These are phyloP conservation scores for Coregonus ussuriensis DNA, from an alignment of 2,797 vertebrate species.

Conservation along the genomic window DNA sequence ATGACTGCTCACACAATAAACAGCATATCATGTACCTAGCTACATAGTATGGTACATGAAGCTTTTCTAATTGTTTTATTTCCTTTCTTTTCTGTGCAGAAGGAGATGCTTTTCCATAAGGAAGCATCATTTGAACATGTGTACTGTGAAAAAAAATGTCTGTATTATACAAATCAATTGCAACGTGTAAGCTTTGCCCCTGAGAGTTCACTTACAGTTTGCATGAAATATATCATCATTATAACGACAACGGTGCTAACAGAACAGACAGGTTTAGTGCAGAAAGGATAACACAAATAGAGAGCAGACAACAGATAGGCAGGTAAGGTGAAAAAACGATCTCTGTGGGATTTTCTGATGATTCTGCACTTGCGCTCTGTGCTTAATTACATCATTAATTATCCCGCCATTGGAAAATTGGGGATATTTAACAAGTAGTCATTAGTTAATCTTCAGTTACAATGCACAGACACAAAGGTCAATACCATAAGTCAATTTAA, in stretches of 20 bases:
- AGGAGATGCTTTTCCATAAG: too few relatives aligned
- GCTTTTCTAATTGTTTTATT: neutral
- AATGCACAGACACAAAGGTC: slow-evolving; percentile 66
- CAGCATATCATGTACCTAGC: too few relatives aligned
- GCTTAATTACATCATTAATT: slow-evolving; percentile 76
- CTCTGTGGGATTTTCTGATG: slow-evolving; percentile 53
- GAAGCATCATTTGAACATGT: too few relatives aligned
- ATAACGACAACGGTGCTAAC: too few relatives aligned
- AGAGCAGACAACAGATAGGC: neutral
- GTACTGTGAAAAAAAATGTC: too few relatives aligned
- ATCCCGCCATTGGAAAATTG: slow-evolving; percentile 58
- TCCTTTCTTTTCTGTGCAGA: too few relatives aligned
- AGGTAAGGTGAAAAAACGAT: neutral
- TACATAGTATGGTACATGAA: too few relatives aligned
- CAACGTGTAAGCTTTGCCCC: too few relatives aligned
- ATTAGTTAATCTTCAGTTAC: slow-evolving; percentile 73
- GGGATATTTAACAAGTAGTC: slow-evolving; percentile 69
- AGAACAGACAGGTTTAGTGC: neutral
- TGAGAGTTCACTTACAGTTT: too few relatives aligned
- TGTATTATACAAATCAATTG: too few relatives aligned
- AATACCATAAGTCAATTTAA: slow-evolving; percentile 63
- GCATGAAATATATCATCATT: too few relatives aligned
- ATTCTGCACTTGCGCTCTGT: slow-evolving; percentile 52
- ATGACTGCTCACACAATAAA: neutral
- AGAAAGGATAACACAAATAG: slow-evolving; percentile 20